Conservation (phyloP, 2,797 vertebrate species). For the Craterocephalus amniculus region DNA sequence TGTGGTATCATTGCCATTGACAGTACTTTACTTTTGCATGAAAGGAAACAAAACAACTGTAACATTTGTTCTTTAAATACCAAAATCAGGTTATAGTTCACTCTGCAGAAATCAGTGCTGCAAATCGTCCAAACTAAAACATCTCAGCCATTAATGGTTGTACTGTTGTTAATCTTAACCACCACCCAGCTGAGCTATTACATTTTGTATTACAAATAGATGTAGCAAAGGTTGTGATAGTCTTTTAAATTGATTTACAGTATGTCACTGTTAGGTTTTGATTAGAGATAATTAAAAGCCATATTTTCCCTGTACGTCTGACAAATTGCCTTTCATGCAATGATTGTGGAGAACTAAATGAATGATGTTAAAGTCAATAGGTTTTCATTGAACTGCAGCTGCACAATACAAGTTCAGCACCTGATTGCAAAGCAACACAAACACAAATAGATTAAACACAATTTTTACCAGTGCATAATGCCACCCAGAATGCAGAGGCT, state of each 20-base stretch:
- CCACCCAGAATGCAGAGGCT: slow-evolving; percentile 26
- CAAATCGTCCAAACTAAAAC: background rate
- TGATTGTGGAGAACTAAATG: background rate
- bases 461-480: too few species aligned
- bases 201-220: background rate
- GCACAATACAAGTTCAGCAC: background rate
- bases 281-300: background rate
- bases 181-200: background rate
- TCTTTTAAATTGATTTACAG: background rate
- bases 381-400: background rate
- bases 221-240: background rate
- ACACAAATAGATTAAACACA: background rate
- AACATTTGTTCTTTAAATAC: background rate
- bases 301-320: background rate
- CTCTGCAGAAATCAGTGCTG: background rate
- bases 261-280: background rate
- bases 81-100: background rate
- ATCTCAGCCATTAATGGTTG: background rate
- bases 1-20: background rate
- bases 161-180: background rate
- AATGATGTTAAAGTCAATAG: background rate
- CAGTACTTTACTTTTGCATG: background rate
- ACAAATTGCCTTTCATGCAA: background rate
- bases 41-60: background rate
- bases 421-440: background rate